Evolutionary conservation across 1,140 invertebrate species (phyloP).

Genomic region (Drosophila ironensis): DNA sequence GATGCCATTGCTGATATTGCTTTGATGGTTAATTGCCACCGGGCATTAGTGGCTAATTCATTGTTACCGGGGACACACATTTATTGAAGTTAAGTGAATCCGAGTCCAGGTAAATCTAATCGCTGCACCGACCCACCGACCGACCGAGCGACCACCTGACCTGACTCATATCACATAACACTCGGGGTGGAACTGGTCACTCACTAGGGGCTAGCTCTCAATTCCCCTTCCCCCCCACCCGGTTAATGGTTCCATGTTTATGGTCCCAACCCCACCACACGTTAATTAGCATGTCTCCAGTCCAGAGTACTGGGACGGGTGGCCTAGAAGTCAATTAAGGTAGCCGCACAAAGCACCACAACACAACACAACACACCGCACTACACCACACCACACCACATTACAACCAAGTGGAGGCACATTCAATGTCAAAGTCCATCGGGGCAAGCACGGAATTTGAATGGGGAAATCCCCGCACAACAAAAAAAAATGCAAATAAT

Average conservation of each 20-base stretch:
- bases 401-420: neutral
- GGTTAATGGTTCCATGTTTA: slow-evolving; percentile 30
- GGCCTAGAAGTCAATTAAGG: slow-evolving; percentile 32
- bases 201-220: too few species aligned
- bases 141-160: slow-evolving; percentile 9
- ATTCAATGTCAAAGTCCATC: slow-evolving; percentile 32
- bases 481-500: neutral
- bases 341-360: neutral
- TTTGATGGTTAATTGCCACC: slow-evolving; percentile 14
- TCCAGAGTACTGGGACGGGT: neutral
- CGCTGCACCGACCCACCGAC: neutral
- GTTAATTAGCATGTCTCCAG: slow-evolving; percentile 34
- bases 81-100: neutral
- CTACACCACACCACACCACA: neutral
- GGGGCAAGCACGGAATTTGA: neutral
- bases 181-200: too few species aligned
- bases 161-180: slow-evolving; percentile 20
- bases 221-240: too few species aligned
- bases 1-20: slow-evolving; percentile 25
- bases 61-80: slow-evolving; percentile 21
- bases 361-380: neutral
- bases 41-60: neutral
- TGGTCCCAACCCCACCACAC: neutral
- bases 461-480: slow-evolving; percentile 27
- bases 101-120: slow-evolving; percentile 30